Percentiles rank a stretch among this genome's conserved stretches.
These are phyloP conservation scores for Mormyrus iriodes DNA, from an alignment of 2,113 vertebrate genomes.

Conservation along the genomic window DNA sequence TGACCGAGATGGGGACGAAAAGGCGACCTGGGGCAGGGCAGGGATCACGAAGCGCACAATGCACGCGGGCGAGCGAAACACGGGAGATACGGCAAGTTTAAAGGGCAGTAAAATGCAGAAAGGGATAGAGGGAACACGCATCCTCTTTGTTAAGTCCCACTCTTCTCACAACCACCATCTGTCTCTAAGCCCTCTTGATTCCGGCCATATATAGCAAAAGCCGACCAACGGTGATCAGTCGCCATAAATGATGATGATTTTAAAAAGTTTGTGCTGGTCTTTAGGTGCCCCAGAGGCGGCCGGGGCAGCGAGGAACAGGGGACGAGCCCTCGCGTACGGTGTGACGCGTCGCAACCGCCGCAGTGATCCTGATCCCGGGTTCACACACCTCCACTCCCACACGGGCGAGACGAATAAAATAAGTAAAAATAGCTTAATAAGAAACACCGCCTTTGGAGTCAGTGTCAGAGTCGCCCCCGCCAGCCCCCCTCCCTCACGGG, in stretches of 20 bases:
- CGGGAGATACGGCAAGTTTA: neutral
- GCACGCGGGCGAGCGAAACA: neutral
- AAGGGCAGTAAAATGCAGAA: neutral
- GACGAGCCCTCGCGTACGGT: neutral
- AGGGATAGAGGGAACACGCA: neutral
- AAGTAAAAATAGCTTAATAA: neutral
- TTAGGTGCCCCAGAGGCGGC: neutral
- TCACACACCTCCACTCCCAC: neutral
- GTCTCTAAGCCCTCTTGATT: neutral
- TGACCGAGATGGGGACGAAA: neutral
- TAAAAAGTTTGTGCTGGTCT: constrained; percentile 6
- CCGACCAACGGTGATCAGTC: neutral
- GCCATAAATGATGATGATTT: neutral
- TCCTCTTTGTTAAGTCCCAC: constrained; percentile 16
- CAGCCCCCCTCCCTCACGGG: neutral
- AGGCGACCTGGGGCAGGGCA: neutral
- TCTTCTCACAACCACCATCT: neutral
- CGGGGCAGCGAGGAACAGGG: neutral
- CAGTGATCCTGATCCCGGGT: neutral
- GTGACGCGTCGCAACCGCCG: neutral
- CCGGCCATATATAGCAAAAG: constrained; percentile 12
- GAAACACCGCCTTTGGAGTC: neutral
- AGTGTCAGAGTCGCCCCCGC: neutral
- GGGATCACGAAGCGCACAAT: neutral
- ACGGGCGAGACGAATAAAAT: neutral